Evolutionary conservation across 2,797 vertebrate genomes (phyloP).

Genomic region (Sphenodon punctatus): DNA sequence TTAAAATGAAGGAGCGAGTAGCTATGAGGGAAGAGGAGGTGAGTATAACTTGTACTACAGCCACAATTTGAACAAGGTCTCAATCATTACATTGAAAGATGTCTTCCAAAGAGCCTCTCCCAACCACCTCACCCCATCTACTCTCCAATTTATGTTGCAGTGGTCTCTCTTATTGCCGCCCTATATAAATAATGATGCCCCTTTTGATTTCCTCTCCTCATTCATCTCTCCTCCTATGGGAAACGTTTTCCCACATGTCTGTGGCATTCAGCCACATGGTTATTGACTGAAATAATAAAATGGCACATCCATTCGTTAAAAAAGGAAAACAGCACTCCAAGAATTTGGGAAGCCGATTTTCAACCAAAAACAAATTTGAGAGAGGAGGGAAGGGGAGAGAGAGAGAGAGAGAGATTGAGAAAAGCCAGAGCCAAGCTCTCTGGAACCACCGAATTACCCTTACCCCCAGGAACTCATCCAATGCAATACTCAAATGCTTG

Average conservation of each 20-base stretch:
- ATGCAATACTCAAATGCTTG: not conserved
- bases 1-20: too few species aligned
- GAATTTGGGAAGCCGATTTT: conserved; percentile 14
- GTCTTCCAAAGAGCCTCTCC: not conserved
- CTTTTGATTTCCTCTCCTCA: rapidly evolving
- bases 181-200: rapidly evolving
- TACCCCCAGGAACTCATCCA: not conserved
- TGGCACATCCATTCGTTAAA: rapidly evolving
- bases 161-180: rapidly evolving
- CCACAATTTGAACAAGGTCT: too few species aligned
- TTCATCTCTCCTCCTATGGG: rapidly evolving
- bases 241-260: rapidly evolving
- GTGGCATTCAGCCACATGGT: rapidly evolving
- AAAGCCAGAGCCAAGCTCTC: not conserved
- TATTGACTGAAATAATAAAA: rapidly evolving
- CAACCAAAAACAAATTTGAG: conserved; percentile 24
- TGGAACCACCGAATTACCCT: conserved; percentile 42
- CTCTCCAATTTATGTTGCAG: not conserved
- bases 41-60: too few species aligned
- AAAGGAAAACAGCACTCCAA: not conserved
- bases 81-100: not conserved
- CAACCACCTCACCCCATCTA: rapidly evolving
- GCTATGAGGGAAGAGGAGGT: too few species aligned
- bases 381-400: not conserved
- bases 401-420: not conserved